Conservation (phyloP, 2,113 vertebrate species). For the Capra hircus region DNA sequence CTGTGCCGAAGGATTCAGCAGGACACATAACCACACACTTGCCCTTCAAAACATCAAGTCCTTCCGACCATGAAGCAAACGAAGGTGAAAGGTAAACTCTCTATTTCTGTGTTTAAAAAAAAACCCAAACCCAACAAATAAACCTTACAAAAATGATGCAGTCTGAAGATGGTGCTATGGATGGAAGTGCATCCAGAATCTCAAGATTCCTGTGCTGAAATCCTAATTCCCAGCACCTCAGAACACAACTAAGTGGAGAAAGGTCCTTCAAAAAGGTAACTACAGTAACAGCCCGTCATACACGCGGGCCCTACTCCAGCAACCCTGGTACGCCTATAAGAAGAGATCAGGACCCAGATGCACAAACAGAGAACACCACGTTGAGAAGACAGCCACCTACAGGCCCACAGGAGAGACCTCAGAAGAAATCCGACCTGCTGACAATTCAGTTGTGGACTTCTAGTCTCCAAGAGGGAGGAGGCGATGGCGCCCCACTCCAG, state of each 20-base stretch:
- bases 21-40: neutral
- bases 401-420: neutral
- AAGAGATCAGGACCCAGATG: neutral
- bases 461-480: neutral
- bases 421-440: neutral
- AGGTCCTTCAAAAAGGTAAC: neutral
- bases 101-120: neutral
- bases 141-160: neutral
- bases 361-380: neutral
- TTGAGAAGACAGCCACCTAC: neutral
- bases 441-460: neutral
- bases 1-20: neutral
- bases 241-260: neutral
- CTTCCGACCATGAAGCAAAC: neutral
- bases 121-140: neutral
- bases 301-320: too few relatives aligned
- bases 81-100: neutral
- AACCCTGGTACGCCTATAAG: neutral
- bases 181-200: neutral
- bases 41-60: neutral
- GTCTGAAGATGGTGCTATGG: neutral
- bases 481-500: too few relatives aligned
- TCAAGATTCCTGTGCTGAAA: neutral
- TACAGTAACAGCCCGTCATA: neutral
- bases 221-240: neutral